phyloP scores from a whole-genome alignment of 2,888 invertebrate species.

The Hypena proboscidalis region DNA sequence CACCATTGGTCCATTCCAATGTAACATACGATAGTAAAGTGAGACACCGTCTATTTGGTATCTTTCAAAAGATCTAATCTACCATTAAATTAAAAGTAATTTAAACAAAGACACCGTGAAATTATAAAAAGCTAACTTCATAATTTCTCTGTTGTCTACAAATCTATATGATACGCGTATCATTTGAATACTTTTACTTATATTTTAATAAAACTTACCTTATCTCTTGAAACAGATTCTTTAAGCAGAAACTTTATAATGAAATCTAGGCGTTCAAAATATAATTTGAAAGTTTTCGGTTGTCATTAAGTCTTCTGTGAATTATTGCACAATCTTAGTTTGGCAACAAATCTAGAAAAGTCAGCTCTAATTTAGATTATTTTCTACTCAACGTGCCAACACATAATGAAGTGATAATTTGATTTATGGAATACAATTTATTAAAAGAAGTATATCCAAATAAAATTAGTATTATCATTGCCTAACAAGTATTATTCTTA shows the following conservation, averaged over 20 bases:
- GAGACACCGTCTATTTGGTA: no score
- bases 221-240: slow-evolving; percentile 14
- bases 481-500: no score
- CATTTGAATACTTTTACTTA: slow-evolving; percentile 7
- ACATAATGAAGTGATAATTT: no score
- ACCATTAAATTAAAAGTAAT: no score
- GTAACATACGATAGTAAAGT: no score
- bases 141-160: background rate
- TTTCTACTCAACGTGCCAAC: no score
- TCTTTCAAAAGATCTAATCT: no score
- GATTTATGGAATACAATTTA: no score
- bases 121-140: slow-evolving; percentile 2
- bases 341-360: background rate
- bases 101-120: no score
- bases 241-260: slow-evolving; percentile 17
- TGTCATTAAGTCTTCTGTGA: background rate
- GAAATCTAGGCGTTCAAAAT: slow-evolving; percentile 14
- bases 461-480: no score
- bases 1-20: no score
- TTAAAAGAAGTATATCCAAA: no score
- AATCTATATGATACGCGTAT: background rate
- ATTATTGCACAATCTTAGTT: slow-evolving; percentile 1
- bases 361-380: background rate
- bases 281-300: slow-evolving; percentile 10
- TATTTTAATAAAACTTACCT: slow-evolving; percentile 13